Base-by-base conservation (phyloP, 2,888 invertebrate genomes). In the Sarcophaga variegata region DNA sequence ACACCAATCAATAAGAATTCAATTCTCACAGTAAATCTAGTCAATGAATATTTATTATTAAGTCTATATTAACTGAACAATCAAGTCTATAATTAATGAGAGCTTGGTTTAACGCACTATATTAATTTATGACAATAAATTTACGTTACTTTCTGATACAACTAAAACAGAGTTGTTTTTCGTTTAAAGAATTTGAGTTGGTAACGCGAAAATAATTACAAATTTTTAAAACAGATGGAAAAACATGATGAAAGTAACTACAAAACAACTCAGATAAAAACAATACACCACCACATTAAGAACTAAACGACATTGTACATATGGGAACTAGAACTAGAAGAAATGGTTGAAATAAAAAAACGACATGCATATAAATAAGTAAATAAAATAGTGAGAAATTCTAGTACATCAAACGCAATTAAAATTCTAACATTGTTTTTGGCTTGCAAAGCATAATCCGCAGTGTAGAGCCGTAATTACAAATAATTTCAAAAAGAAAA, bases 201-300 rank as follows among this genome's bases (percentile, higher is more conserved):
- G 81, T 70, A 81, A 76, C 47, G 45, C 70, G 22, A 60, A 17
- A 4, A 11, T 11, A 8, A 8, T 22, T 11, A n/a, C 62, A 64
- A 27, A 59, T 37, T 25, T 37, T 37, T 10, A 37, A 37, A 37
- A 37, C 37, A 37, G 37, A 37, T 37, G 37, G 10, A 10, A 8
- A 76, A 70, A 81, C 75, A 10, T 49, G 54, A 79, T 47, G n/a
- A 80, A 80, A 80, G 54, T 79, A 72, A 59, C 12, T 64, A 12
- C 22, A 60, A 72, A 60, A 66, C 64, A 66, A 54, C 8, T 25
- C n/a, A 78, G 69, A 69, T 69, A 49, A 69, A 49, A 69, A 69
- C 69, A 69, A 25, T 64, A 64, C 5, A 27, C 37, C 1, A 27
- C 64, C 5, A 27, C 64, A 64, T 12, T 11, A n/a, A 60, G 2